Percentiles rank a stretch among this genome's conserved stretches.
phyloP scores from a whole-genome alignment of 1,140 invertebrate genomes.

The Scaptomyza pallida region DNA sequence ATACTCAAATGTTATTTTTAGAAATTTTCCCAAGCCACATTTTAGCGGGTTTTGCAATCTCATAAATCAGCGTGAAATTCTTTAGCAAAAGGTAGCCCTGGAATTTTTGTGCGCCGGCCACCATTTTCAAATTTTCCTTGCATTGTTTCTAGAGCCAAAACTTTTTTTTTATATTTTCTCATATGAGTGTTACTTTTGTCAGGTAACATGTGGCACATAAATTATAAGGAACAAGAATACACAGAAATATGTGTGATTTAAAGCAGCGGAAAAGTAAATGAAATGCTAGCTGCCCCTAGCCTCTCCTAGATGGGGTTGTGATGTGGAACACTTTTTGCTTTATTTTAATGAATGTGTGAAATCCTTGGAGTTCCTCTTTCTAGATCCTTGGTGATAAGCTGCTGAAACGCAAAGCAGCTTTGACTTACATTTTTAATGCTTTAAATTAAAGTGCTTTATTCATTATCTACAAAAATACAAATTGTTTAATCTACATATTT shows the following conservation, averaged over 20 bases:
- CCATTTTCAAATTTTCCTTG: constrained; percentile 45
- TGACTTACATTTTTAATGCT: neutral
- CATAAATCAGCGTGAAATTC: constrained; percentile 80
- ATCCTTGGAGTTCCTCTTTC: constrained; percentile 10
- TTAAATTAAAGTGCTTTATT: neutral
- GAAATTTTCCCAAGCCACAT: constrained; percentile 8
- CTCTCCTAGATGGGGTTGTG: constrained; percentile 29
- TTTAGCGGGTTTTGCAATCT: constrained; percentile 23
- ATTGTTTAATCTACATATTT: neutral
- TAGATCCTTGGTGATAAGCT: constrained; percentile 56
- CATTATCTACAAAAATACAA: neutral
- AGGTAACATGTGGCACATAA: constrained; percentile 76
- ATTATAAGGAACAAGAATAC: constrained; percentile 52
- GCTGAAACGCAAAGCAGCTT: constrained; percentile 4
- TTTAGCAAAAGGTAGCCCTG: constrained; percentile 48
- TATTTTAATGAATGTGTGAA: constrained; percentile 60
- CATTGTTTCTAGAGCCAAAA: constrained; percentile 58
- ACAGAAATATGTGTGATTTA: constrained; percentile 41
- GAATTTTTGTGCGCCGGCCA: constrained; percentile 48
- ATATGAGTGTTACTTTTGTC: constrained; percentile 60
- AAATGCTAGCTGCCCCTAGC: constrained; percentile 18
- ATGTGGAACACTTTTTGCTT: constrained; percentile 13
- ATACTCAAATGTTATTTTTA: constrained; percentile 25
- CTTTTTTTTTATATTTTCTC: constrained; percentile 20
- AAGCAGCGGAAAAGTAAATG: constrained; percentile 41